Evolutionary conservation across 2,113 vertebrate species (phyloP).

Genomic region (Phyllostomus discolor): DNA sequence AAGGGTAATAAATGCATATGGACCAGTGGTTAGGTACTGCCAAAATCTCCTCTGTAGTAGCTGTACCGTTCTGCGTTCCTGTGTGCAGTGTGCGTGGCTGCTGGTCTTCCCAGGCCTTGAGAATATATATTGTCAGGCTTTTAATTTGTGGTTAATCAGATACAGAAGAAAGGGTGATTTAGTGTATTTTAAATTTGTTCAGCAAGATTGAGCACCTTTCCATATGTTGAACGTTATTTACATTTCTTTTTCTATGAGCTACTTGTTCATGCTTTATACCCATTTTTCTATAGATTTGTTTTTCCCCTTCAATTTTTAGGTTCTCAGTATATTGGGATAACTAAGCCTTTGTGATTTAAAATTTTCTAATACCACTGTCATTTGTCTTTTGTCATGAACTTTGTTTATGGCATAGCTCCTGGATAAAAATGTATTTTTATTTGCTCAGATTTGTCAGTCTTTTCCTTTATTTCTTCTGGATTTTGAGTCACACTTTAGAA

Average conservation of each 20-base stretch:
- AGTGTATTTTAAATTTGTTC: not conserved
- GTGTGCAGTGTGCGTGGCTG: not conserved
- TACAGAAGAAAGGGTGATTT: not conserved
- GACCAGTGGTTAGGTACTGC: not conserved
- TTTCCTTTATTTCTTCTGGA: not conserved
- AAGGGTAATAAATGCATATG: not conserved
- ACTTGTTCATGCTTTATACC: not conserved
- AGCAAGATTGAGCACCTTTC: not conserved
- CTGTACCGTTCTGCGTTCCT: not conserved
- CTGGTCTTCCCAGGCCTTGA: not conserved
- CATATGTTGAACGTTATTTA: not conserved
- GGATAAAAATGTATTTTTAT: not conserved
- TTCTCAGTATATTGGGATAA: not conserved
- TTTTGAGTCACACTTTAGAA: constrained; percentile 3
- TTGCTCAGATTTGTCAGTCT: not conserved
- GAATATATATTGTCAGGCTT: not conserved
- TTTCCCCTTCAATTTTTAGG: not conserved
- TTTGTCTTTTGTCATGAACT: not conserved
- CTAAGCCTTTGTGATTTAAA: not conserved
- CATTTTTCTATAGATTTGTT: not conserved
- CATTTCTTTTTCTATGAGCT: not conserved
- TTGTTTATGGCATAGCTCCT: not conserved
- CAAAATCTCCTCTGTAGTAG: not conserved
- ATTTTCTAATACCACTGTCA: not conserved
- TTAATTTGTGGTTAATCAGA: not conserved